Base-by-base conservation (phyloP, 2,888 invertebrate genomes). In the Scaptomyza cyrtandrae region DNA sequence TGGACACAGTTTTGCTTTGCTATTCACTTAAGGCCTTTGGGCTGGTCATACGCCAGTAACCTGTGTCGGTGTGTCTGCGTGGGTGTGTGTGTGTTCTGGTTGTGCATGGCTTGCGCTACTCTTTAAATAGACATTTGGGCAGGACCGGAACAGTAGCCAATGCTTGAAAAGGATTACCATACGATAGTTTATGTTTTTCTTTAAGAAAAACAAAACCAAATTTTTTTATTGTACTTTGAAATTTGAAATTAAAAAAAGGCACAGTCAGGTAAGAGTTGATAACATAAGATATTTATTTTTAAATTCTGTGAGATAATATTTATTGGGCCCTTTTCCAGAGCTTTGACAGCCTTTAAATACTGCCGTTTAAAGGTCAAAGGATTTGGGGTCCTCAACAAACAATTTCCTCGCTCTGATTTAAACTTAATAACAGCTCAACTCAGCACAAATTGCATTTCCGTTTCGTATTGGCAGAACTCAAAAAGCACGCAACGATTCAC, bases 401-500 rank as follows among this genome's bases (percentile, higher is more conserved):
- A 31, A 7, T 31, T 31, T 31, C 5, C 35, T 33, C 2, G 1
- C 11, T 3, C 10, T 11, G 2, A 10, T 33, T 33, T 33, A 3
- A 33, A 33, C 9, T 33, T 3, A 11, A n/a, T n/a, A n/a, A n/a
- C n/a, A n/a, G n/a, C n/a, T n/a, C n/a, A n/a, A n/a, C n/a, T n/a
- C n/a, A n/a, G n/a, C n/a, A 68, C 74, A 77, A 86, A 80, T 86
- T 83, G 71, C 68, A 86, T 77, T 75, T 82, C 78, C 82, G 70
- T 13, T 60, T 59, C 31, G 58, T 43, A 69, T 65, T 65, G 74
- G n/a, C 81, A 67, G 66, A 10, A 19, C 16, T 24, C 24, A 9
- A 10, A 53, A 56, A 14, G 43, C 41, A 39, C 54, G 59, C 49
- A 53, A 41, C 46, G 63, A 73, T 75, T 24, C 3, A 24, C 54